phyloP scores from a whole-genome alignment of 2,888 invertebrate genomes.

The Drosophila testacea region DNA sequence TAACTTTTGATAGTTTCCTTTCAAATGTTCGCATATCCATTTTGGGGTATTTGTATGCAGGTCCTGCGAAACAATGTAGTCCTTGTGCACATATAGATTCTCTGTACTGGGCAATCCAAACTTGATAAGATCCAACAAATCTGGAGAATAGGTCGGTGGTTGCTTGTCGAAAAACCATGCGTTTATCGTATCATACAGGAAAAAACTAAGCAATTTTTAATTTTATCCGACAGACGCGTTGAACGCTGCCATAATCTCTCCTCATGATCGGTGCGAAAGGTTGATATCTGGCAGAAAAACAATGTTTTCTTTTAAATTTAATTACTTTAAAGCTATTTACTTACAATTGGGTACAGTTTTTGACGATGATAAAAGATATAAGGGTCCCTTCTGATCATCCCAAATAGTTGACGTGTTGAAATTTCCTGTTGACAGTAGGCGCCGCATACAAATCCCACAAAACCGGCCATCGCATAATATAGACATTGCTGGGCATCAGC shows the following conservation, averaged over 20 bases:
- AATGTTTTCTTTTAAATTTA: no score
- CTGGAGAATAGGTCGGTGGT: constrained; percentile 1
- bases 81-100: constrained; percentile 58
- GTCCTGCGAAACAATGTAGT: constrained; percentile 68
- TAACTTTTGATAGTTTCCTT: constrained; percentile 42
- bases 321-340: background rate
- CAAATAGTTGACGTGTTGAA: constrained; percentile 48
- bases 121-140: constrained; percentile 58
- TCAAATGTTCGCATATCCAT: constrained; percentile 69
- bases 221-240: constrained; percentile 28
- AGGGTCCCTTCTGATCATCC: constrained; percentile 54
- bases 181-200: constrained; percentile 47
- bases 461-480: constrained; percentile 51
- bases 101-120: constrained; percentile 64
- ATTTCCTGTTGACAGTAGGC: constrained; percentile 63
- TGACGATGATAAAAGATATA: constrained; percentile 62
- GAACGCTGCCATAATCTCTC: constrained; percentile 52
- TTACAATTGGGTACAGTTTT: constrained; percentile 62
- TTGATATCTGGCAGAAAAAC: constrained; percentile 44
- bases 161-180: constrained; percentile 23
- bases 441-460: constrained; percentile 62
- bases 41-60: constrained; percentile 39
- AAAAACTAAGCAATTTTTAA: constrained; percentile 44
- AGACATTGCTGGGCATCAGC: constrained; percentile 41
- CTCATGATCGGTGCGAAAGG: constrained; percentile 59